These are phyloP conservation scores for Coryphaenoides rupestris DNA, from an alignment of 2,113 vertebrate genomes.

Conservation along the genomic window DNA sequence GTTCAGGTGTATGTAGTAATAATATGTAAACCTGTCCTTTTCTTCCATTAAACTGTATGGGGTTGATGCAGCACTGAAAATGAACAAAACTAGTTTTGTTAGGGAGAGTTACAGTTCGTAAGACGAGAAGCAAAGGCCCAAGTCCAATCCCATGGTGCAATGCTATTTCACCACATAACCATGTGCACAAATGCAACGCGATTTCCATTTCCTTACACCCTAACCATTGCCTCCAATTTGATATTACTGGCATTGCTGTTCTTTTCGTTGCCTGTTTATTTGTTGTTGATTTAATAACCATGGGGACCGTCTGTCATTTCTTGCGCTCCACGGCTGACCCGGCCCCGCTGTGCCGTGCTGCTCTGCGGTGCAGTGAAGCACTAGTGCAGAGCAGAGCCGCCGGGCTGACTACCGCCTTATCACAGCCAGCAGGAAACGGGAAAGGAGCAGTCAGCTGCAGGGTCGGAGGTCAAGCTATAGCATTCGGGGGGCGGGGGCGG, in stretches of 20 bases:
- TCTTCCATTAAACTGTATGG: too few relatives aligned
- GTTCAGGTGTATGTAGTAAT: too few relatives aligned
- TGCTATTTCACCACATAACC: neutral
- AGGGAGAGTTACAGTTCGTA: slow-evolving; percentile 26
- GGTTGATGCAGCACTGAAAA: slow-evolving; percentile 8
- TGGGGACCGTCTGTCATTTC: neutral
- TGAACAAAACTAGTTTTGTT: slow-evolving; percentile 15
- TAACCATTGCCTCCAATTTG: too few relatives aligned
- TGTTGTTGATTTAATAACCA: neutral
- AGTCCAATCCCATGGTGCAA: slow-evolving; percentile 17
- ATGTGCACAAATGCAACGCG: too few relatives aligned
- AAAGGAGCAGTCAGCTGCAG: slow-evolving; percentile 70
- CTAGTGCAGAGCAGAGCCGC: slow-evolving; percentile 22
- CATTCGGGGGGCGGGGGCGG: slow-evolving; percentile 50
- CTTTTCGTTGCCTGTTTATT: neutral
- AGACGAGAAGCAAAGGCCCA: slow-evolving; percentile 28
- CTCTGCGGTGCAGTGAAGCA: slow-evolving; percentile 24
- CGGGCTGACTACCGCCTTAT: slow-evolving; percentile 57
- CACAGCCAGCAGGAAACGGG: slow-evolving; percentile 65
- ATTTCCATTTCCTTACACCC: too few relatives aligned
- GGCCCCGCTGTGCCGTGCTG: slow-evolving; percentile 37
- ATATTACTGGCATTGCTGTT: too few relatives aligned
- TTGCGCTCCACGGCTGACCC: slow-evolving; percentile 42
- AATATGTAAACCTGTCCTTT: too few relatives aligned
- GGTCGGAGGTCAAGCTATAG: slow-evolving; percentile 63